phyloP scores from a whole-genome alignment of 2,888 invertebrate genomes.

The Latrodectus hesperus region DNA sequence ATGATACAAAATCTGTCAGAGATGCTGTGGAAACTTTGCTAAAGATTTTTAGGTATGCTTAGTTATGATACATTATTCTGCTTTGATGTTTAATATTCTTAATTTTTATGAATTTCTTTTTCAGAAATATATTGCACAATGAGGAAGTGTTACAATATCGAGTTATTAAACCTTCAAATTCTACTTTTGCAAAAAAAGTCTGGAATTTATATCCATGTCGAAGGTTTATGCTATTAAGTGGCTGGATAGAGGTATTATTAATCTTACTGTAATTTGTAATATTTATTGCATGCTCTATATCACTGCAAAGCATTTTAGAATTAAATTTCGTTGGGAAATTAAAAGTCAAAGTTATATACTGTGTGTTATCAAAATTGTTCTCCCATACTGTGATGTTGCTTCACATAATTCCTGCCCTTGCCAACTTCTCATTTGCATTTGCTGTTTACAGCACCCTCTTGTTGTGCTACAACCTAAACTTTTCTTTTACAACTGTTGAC shows the following conservation, averaged over 20 bases:
- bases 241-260: constrained; percentile 21
- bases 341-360: too few species aligned
- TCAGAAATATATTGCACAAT: constrained; percentile 19
- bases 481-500: too few species aligned
- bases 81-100: background rate
- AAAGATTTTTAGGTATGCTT: constrained; percentile 20
- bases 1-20: constrained; percentile 22
- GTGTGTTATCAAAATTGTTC: too few species aligned
- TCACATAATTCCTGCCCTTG: too few species aligned
- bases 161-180: background rate
- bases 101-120: constrained; percentile 4
- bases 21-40: constrained; percentile 32
- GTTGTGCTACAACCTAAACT: too few species aligned
- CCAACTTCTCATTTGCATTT: too few species aligned
- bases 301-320: background rate
- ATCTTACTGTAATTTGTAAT: background rate
- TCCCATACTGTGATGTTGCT: too few species aligned
- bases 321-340: too few species aligned
- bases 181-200: background rate
- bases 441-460: too few species aligned
- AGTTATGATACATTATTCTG: background rate
- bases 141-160: background rate
- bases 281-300: background rate
- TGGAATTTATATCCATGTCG: constrained; percentile 16
- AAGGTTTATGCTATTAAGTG: constrained; percentile 20